Base-by-base conservation (phyloP, 1,140 invertebrate species). In the Homalodisca vitripennis region DNA sequence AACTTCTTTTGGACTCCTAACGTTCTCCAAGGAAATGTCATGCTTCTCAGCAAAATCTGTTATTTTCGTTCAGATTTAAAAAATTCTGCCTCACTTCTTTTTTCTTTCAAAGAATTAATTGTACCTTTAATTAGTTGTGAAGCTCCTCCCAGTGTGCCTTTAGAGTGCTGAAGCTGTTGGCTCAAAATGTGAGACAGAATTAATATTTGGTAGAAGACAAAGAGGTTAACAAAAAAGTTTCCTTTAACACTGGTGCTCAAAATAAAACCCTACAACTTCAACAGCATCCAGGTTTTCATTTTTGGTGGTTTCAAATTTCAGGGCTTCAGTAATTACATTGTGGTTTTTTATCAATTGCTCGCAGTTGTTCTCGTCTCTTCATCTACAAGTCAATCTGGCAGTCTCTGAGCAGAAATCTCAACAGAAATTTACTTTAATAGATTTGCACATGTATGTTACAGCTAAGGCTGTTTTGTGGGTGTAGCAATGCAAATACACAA, bases 131-230 rank as follows among this genome's bases (percentile, higher is more conserved):
- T 55, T 55, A 55, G 10, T 26, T 20, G 51, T 55, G 51, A 55
- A 55, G 51, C 51, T 55, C 51, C 51, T 55, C 51, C 51, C 51
- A 20, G 51, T 55, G 51, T 55, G 3, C 17, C 51, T 17, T 55
- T 20, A 55, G 17, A 26, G 51, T 26, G n/a, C n/a, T n/a, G n/a
- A n/a, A n/a, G n/a, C n/a, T n/a, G n/a, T n/a, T n/a, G n/a, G n/a
- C n/a, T n/a, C 24, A 26, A 17, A 55, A 26, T 55, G 17, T 17
- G 17, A 20, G 51, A 26, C 10, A 55, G 51, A 20, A 3, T 20
- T 55, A 55, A 55, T 26, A 55, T 20, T 55, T 55, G 51, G 24
- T 55, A 20, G 51, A 55, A 55, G 51, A 55, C 51, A 55, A 55
- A 55, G 51, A 55, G 51, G 51, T 55, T 41, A 17, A 41, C 51